Conservation (phyloP, 2,113 vertebrate genomes). For the Orthochromis indermauri region DNA sequence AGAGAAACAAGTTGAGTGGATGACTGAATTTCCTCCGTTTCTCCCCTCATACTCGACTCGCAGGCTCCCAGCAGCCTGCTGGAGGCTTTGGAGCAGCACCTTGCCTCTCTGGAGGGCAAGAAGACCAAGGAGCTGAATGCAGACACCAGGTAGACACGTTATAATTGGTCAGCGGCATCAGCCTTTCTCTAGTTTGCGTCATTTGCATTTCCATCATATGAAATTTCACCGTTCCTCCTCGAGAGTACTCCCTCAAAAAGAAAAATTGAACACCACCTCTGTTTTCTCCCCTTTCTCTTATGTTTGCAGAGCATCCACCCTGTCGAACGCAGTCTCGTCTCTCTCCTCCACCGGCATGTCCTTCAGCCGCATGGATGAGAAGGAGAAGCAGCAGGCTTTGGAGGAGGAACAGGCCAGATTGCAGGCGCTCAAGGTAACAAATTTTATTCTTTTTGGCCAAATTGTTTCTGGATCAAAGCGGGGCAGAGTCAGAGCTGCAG, state of each 20-base stretch:
- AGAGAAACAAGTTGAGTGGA: not conserved
- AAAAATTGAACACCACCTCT: not conserved
- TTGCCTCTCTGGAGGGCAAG: constrained; percentile 91
- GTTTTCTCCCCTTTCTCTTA: not conserved
- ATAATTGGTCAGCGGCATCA: not conserved
- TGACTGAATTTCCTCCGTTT: not conserved
- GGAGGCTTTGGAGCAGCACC: constrained; percentile 90
- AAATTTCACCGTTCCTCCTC: not conserved
- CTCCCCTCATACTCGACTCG: not conserved
- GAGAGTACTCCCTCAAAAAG: not conserved
- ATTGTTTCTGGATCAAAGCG: not conserved
- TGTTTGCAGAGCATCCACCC: constrained; percentile 78
- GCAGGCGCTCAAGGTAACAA: constrained; percentile 83
- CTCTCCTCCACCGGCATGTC: constrained; percentile 88
- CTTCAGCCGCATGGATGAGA: constrained; percentile 88
- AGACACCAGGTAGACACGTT: constrained; percentile 76
- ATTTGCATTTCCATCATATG: not conserved
- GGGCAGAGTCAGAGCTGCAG: not conserved
- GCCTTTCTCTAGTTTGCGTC: not conserved
- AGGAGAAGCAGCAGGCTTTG: constrained; percentile 84
- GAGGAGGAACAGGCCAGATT: constrained; percentile 87
- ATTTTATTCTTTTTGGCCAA: not conserved
- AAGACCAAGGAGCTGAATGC: constrained; percentile 85
- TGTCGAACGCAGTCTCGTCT: constrained; percentile 85
- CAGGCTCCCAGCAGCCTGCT: constrained; percentile 90